Base-by-base conservation (phyloP, 1,140 invertebrate genomes). In the Microplitis demolitor region DNA sequence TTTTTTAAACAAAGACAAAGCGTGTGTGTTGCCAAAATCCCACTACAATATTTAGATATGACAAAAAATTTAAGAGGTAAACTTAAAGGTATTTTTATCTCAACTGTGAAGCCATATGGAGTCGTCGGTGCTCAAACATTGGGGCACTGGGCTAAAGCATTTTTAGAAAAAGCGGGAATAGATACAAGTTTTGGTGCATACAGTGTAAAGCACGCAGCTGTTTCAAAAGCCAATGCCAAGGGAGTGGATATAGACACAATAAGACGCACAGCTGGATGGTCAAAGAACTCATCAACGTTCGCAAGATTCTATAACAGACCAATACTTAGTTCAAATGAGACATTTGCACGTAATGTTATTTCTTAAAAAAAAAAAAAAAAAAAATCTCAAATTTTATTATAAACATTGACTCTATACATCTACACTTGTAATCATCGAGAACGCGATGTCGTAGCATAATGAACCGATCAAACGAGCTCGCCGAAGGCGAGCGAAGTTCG, bases 291-390 rank as follows among this genome's bases (percentile, higher is more conserved):
- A 13, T 16, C 0, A 31, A n/a, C 37, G 9, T 69, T 69, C n/a
- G 31, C 16, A 8, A 60, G 14, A 13, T 69, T 69, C 31, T 69
- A 69, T 39, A 69, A 69, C 24, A 16, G 56, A 45, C 67, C 56
- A 16, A 61, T 61, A 16, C 33, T 37, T 16, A n/a, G 11, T 37
- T 8, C 11, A n/a, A 64, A 64, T 37, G 13, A 45, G 3, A 33
- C 8, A 39, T 64, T 64, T 39, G 62, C 62, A 45, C 39, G 39
- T 11, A 45, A 45, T 6, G 11, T 45, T 9, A 9, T 45, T 9
- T 45, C 39, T 45, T 45, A 45, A 45, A 45, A 45, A 24, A 24
- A 24, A 24, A 24, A 24, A 24, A 24, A 24, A 24, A 24, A 24
- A 24, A 24, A 24, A 24, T 24, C 2, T 24, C 24, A 24, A 24